Percentiles rank a stretch among this genome's conserved stretches.
phyloP scores from a whole-genome alignment of 1,140 invertebrate species.

The Heliconius melpomene region DNA sequence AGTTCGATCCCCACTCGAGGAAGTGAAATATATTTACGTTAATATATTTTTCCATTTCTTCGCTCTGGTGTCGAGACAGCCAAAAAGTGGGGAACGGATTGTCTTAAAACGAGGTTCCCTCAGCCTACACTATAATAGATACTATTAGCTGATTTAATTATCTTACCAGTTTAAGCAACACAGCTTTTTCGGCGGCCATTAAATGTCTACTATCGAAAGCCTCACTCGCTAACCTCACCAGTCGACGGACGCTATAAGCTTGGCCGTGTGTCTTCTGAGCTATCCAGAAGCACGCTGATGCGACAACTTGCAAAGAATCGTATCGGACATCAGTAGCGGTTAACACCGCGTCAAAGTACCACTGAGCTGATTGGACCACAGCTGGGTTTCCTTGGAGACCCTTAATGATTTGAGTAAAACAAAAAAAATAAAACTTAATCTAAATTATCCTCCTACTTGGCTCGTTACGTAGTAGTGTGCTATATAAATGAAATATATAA shows the following conservation, averaged over 20 bases:
- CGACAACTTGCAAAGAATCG: slow-evolving; percentile 55
- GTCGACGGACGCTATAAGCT: slow-evolving; percentile 30
- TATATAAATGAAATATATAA: too few species aligned
- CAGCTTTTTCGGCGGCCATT: slow-evolving; percentile 51
- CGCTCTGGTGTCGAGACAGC: too few species aligned
- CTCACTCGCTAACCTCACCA: slow-evolving; percentile 50
- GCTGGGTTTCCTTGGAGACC: slow-evolving; percentile 53
- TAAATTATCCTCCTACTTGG: too few species aligned
- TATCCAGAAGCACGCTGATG: slow-evolving; percentile 66
- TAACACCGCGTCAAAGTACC: slow-evolving; percentile 59
- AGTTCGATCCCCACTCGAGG: too few species aligned
- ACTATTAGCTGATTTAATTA: not conserved
- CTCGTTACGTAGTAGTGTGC: too few species aligned
- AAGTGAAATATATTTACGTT: too few species aligned
- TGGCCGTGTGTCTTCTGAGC: slow-evolving; percentile 57
- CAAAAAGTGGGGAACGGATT: too few species aligned
- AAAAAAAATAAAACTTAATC: too few species aligned
- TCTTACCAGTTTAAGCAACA: slow-evolving; percentile 58
- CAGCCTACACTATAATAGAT: too few species aligned
- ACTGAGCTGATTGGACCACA: slow-evolving; percentile 54
- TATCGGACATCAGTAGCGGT: slow-evolving; percentile 33
- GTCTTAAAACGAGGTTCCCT: too few species aligned
- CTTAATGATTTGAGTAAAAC: slow-evolving; percentile 25
- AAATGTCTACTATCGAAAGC: slow-evolving; percentile 51
- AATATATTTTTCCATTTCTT: too few species aligned